A percentile compares a stretch with the other conserved stretches of the same genome.
Conservation (phyloP, 2,888 invertebrate species). For the Campoplex nolae region DNA sequence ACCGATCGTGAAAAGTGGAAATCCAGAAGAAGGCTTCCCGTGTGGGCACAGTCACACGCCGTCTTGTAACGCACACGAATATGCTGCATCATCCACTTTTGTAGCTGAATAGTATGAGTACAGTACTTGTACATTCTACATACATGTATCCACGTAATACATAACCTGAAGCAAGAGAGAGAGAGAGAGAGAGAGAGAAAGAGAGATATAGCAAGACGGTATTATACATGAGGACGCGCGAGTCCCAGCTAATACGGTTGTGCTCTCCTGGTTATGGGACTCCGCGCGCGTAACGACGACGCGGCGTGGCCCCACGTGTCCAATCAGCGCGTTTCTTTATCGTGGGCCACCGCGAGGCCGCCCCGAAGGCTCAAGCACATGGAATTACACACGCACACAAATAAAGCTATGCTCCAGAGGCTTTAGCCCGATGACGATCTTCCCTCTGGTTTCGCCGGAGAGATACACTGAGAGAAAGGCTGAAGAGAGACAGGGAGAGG, state of each 20-base stretch:
- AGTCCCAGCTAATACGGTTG: slow-evolving; percentile 67
- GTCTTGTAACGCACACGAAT: slow-evolving; percentile 32
- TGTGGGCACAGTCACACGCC: slow-evolving; percentile 55
- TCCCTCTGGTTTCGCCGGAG: slow-evolving; percentile 13
- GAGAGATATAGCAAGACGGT: neutral
- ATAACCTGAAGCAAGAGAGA: slow-evolving; percentile 31
- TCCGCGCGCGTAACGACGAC: slow-evolving; percentile 73
- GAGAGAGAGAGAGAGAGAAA: neutral
- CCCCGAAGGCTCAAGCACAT: slow-evolving; percentile 56
- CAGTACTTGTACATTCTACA: slow-evolving; percentile 23
- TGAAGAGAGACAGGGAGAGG: neutral
- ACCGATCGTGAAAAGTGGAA: slow-evolving; percentile 67
- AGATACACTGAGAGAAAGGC: slow-evolving; percentile 7
- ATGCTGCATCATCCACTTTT: neutral
- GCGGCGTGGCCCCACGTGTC: slow-evolving; percentile 79
- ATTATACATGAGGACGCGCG: slow-evolving; percentile 58
- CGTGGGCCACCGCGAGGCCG: slow-evolving; percentile 78
- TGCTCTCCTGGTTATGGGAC: slow-evolving; percentile 60
- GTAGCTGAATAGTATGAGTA: neutral
- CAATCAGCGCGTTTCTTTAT: slow-evolving; percentile 81
- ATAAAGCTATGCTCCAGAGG: neutral
- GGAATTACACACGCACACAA: slow-evolving; percentile 19
- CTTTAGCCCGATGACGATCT: slow-evolving; percentile 42
- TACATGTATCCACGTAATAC: slow-evolving; percentile 58
- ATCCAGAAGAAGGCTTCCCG: slow-evolving; percentile 57